Evolutionary conservation across 2,797 vertebrate genomes (phyloP), one percentile per base, ranked within the genome.

Genomic region (Chloroceryle inda): DNA sequence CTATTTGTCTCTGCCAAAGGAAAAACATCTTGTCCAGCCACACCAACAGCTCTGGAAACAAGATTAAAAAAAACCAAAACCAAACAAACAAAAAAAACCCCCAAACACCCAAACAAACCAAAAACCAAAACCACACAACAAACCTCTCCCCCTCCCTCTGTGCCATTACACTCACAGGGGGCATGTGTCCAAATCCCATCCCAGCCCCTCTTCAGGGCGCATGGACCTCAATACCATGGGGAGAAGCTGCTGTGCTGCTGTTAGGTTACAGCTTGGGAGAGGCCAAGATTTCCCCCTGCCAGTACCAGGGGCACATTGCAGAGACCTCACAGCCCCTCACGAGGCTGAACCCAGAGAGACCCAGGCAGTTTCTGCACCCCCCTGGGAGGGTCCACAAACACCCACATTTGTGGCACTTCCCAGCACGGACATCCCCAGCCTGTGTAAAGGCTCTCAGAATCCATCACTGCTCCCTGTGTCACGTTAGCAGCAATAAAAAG

Each of bases 1-100:
- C 78, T 83, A 61, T 97, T 96, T 94, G 76, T 94, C 95, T 91
- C 91, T 94, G 94, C 78, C 94, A 94, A 72, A 93, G 69, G 66
- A 88, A 92, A 81, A 95, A 44, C 83, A 56, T 56, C 94, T 94
- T 84, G 89, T 83, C 92, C 64, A 26, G 88, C 87, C 58, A 23
- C 0, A 37, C 63, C 76, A 67, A 68, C 81, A 86, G 68, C 90
- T 79, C 89, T 27, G 76, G 42, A 21, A 88, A 77, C 45, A 40
- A 58, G 77, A 92, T 81, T 50, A 74, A 90, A 23, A 73, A 75
- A 77, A 35, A 15, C 37, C 8, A 40, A 38, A 38, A 38, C 38
- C 38, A 37, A 37, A 37, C 37, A 37, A 37, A 37, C 37, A 37
- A 37, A 37, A 35, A 38, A 38, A 38, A 38, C 37, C 8, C 37